Conservation (phyloP, 2,113 vertebrate species). For the Caretta caretta region DNA sequence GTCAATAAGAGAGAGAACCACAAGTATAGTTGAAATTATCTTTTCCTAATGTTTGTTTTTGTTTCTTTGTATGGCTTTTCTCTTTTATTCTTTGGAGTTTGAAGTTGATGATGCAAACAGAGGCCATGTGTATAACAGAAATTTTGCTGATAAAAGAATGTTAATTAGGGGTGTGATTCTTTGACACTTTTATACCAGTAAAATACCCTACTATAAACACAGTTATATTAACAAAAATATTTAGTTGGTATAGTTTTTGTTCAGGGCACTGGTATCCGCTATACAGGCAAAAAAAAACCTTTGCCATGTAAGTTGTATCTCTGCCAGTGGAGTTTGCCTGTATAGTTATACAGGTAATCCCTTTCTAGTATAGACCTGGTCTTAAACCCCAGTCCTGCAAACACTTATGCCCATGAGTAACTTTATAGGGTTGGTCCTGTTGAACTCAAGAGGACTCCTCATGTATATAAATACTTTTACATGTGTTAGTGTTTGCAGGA, state of each 20-base stretch:
- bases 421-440: neutral
- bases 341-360: neutral
- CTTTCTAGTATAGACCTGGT: neutral
- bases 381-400: neutral
- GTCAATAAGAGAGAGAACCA: neutral
- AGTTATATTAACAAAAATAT: neutral
- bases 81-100: neutral
- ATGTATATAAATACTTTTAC: neutral
- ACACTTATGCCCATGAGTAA: neutral
- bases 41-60: neutral
- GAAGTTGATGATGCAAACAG: neutral
- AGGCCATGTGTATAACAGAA: neutral
- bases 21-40: neutral
- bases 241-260: neutral
- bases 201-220: neutral
- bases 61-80: neutral
- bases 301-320: neutral
- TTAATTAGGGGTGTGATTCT: neutral
- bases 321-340: neutral
- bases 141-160: no score
- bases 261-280: accelerated
- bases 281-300: neutral
- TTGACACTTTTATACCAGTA: neutral
- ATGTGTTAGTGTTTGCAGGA: neutral
- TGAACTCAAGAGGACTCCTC: neutral